Evolutionary conservation across 2,113 vertebrate species (phyloP), one percentile per base, ranked within the genome.

Genomic region (Setophaga petechia): DNA sequence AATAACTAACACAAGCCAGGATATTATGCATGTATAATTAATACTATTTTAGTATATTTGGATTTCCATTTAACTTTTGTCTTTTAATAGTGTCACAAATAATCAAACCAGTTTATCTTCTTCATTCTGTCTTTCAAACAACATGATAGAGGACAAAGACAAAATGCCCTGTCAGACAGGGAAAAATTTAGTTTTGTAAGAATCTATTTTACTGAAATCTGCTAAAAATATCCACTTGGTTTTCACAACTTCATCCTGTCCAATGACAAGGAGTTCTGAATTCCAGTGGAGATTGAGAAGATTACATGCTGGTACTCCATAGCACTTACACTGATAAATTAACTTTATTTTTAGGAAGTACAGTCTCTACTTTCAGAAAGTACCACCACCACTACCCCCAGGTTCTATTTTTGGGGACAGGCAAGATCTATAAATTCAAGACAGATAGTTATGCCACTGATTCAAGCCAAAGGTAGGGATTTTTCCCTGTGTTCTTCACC

Each of bases 331-430:
- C 11, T 89, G 59, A 85, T 46, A 89, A 75, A 84, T 76, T 52
- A 73, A 67, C 27, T 78, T 92, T 80, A 77, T 86, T 93, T 95
- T 93, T 94, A 94, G 82, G 65, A 95, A 91, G 62, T 76, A 95
- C 59, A 88, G 33, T 67, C 21, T 83, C 63, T 81, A 16, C 85
- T 94, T 92, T 87, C 68, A 87, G 74, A 79, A 95, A 76, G 21
- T 75, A 89, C n/a, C 62, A 81, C 41, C 27, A 75, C 33, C 52
- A 92, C 59, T 82, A 89, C 62, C 91, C 37, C 43, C 58, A 85
- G 69, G 15, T 84, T 84, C 93, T 89, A 66, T 80, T 90, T 85
- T 80, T 71, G 91, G 35, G 41, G 25, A 55, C 16, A 33, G 35
- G 57, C 20, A 94, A 77, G 46, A 85, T 62, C 24, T 88, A 62